Base-by-base conservation (phyloP, 2,113 vertebrate genomes). In the Raja brachyura region DNA sequence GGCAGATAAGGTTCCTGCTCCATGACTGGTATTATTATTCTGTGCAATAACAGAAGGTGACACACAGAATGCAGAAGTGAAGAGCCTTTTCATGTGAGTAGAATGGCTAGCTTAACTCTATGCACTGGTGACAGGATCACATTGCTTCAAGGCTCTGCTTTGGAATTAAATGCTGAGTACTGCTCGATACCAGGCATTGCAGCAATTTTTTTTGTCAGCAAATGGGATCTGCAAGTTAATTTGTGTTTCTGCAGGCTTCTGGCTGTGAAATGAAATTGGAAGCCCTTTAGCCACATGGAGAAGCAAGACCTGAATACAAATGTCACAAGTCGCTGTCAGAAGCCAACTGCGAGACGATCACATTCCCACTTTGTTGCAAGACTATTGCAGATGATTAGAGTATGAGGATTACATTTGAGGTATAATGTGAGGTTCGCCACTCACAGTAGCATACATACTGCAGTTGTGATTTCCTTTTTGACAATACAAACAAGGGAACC, bases 201-300 rank as follows among this genome's bases (percentile, higher is more conserved):
- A 95, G 96, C 95, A 95, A 96, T 94, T 96, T 92, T 92, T 85
- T 92, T 96, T 96, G 95, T 96, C 0, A 8, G 95, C 94, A 96
- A 96, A 96, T 96, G 95, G 95, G 94, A 96, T 96, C 96, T 97
- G 96, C 95, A 95, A 97, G 95, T 96, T 97, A 96, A 96, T 96
- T 97, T 96, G 95, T 96, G 95, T 97, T 96, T 97, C 96, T 97
- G 94, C 94, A 94, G 94, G 95, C 94, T 96, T 95, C 96, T 97
- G 96, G 94, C 96, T 97, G 96, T 95, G 96, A 97, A 96, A 96
- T 96, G 95, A 96, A 96, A 96, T 97, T 97, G 95, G 96, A 96
- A 97, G 95, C 95, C 95, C 95, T 96, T 97, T 96, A 96, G 95
- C 96, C 96, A 96, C 96, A 95, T 95, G 95, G 95, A 96, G 96